Percentiles rank a stretch among this genome's conserved stretches.
Conservation (phyloP, 2,113 vertebrate genomes). For the Prionailurus bengalensis region DNA sequence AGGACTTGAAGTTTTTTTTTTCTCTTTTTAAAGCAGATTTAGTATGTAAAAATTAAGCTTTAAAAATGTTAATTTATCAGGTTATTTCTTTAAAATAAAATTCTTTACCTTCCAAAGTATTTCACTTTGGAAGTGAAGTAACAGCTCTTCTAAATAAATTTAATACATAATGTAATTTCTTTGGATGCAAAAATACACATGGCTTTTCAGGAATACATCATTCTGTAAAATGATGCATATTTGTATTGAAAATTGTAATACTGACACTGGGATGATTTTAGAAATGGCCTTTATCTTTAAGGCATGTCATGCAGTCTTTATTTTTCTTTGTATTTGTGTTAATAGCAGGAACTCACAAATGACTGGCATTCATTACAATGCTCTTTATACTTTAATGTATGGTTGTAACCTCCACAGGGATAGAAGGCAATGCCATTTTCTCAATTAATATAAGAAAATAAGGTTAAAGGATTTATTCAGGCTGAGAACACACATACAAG, state of each 20-base stretch:
- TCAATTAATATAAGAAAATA: neutral
- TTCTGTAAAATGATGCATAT: neutral
- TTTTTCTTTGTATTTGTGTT: neutral
- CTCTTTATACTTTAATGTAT: neutral
- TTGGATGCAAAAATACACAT: neutral
- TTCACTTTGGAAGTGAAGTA: neutral
- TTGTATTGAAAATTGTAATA: neutral
- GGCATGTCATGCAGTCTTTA: fast-evolving
- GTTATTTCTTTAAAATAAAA: slow-evolving; percentile 9
- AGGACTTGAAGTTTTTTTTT: neutral
- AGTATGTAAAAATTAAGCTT: slow-evolving; percentile 29
- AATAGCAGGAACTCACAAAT: neutral
- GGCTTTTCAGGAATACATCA: neutral
- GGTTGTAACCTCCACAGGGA: neutral
- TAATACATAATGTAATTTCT: neutral
- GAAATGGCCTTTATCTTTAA: neutral
- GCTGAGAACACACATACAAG: neutral
- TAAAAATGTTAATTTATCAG: slow-evolving; percentile 1
- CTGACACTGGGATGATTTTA: neutral
- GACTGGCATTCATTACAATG: neutral
- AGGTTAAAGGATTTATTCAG: neutral
- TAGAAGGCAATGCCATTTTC: neutral
- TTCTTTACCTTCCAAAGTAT: slow-evolving; percentile 21
- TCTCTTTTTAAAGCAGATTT: neutral
- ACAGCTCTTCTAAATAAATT: neutral